Evolutionary conservation across 2,888 invertebrate genomes (phyloP).

Genomic region (Drosophila parthenogenetica): DNA sequence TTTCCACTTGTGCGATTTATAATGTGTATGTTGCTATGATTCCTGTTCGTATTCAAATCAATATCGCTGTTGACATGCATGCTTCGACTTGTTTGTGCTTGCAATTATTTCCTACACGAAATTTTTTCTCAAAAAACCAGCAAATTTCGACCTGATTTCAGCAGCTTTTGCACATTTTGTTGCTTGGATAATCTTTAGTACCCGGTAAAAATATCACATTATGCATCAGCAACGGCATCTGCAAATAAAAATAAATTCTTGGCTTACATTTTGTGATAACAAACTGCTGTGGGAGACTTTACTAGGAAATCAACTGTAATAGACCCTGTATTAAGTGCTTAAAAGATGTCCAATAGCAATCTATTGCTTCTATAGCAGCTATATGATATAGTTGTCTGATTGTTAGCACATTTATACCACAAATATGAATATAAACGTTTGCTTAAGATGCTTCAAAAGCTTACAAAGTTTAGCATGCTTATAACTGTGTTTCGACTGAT

Average conservation of each 20-base stretch:
- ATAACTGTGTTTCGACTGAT: too few relatives aligned
- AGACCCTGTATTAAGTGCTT: too few relatives aligned
- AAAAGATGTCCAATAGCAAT: too few relatives aligned
- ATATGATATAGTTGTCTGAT: too few relatives aligned
- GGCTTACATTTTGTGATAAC: background rate
- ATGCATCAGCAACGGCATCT: constrained; percentile 55
- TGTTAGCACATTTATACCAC: too few relatives aligned
- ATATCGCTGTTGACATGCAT: constrained; percentile 74
- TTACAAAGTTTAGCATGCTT: too few relatives aligned
- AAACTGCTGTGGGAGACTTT: too few relatives aligned
- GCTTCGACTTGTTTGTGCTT: constrained; percentile 27
- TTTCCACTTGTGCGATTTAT: constrained; percentile 62
- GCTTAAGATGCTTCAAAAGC: too few relatives aligned
- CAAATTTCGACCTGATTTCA: background rate
- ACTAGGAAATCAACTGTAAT: too few relatives aligned
- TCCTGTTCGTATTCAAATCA: constrained; percentile 55
- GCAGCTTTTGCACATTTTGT: constrained; percentile 15
- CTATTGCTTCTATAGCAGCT: too few relatives aligned
- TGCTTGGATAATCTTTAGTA: constrained; percentile 11
- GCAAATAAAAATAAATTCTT: constrained; percentile 46
- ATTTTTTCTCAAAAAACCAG: background rate
- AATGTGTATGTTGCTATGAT: constrained; percentile 42
- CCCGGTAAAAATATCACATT: constrained; percentile 46
- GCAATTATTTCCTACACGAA: constrained; percentile 3
- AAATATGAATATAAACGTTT: too few relatives aligned